Evolutionary conservation across 2,113 vertebrate genomes (phyloP), one percentile per base, ranked within the genome.

Genomic region (Erythrocercus mccallii): DNA sequence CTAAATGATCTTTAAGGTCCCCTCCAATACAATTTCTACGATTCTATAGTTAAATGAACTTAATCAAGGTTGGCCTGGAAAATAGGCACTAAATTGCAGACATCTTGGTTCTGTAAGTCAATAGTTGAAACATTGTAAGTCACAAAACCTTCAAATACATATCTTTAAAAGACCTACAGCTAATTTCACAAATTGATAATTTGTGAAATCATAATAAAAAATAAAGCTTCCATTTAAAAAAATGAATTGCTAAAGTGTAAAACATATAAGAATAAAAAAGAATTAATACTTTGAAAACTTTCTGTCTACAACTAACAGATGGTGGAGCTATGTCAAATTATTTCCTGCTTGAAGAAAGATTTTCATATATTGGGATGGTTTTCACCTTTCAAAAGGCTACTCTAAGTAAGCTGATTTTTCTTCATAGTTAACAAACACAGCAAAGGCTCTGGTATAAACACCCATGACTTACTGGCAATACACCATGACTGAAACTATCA

Each of bases 401-500:
- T 84, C 18, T 66, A 78, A 14, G n/a, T 42, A 77, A 94, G 9
- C 3, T 96, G 70, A 81, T 94, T 95, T 95, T 69, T 70, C 58
- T 84, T 24, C 76, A 56, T 40, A 38, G 9, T 9, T 87, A 82
- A 82, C 31, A 92, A 65, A 2, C 80, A n/a, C 47, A 72, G 14
- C 11, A 87, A 69, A 95, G 48, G 73, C 28, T 92, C 37, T 60
- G 48, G 56, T 69, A 93, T 28, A 93, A 90, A 87, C 30, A 58
- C 56, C 38, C 70, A 45, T 90, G 80, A 83, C 24, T 92, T 93
- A 88, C 19, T 91, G 64, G 50, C 11, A n/a, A 69, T 84, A 81
- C 60, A 81, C 56, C 66, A 91, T 91, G 88, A 95, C 53, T 79
- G 48, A 92, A 94, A 88, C 77, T 74, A 78, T 91, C 74, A 91